These are phyloP conservation scores for Amblyornis subalaris DNA, from an alignment of 2,113 vertebrate genomes.

Conservation along the genomic window DNA sequence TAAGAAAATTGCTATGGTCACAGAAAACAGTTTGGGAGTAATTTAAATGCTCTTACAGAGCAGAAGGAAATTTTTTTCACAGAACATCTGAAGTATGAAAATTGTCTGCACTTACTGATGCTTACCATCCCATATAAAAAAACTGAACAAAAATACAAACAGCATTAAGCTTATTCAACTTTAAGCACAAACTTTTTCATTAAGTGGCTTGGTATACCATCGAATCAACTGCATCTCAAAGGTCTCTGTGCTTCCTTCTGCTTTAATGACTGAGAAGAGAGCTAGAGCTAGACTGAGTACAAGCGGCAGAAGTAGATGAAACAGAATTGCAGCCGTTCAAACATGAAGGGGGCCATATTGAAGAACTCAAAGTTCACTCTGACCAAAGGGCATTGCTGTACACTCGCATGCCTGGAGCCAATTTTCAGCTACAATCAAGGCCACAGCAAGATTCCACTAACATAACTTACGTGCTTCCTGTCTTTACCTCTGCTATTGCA, in stretches of 20 bases:
- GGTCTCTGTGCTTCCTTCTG: background rate
- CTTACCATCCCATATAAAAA: background rate
- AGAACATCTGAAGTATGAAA: background rate
- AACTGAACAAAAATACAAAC: background rate
- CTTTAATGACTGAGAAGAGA: background rate
- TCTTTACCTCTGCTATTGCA: background rate
- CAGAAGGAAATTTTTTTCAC: background rate
- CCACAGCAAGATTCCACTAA: background rate
- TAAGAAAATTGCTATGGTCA: background rate
- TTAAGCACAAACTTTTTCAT: background rate
- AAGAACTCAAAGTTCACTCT: background rate
- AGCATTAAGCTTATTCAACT: background rate
- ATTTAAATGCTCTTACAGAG: background rate
- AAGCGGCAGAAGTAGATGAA: background rate
- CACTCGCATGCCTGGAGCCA: background rate
- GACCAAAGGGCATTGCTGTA: background rate
- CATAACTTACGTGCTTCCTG: background rate
- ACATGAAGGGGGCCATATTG: rapidly evolving
- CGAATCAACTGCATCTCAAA: background rate
- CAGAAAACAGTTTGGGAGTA: background rate
- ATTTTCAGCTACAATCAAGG: background rate
- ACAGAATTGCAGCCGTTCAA: background rate
- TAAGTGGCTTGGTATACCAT: background rate
- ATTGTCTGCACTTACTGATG: background rate
- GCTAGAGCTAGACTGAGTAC: background rate